A percentile compares a stretch with the other conserved stretches of the same genome.
These are phyloP conservation scores for Conus canariensis DNA, from an alignment of 2,888 invertebrate species.

Conservation along the genomic window DNA sequence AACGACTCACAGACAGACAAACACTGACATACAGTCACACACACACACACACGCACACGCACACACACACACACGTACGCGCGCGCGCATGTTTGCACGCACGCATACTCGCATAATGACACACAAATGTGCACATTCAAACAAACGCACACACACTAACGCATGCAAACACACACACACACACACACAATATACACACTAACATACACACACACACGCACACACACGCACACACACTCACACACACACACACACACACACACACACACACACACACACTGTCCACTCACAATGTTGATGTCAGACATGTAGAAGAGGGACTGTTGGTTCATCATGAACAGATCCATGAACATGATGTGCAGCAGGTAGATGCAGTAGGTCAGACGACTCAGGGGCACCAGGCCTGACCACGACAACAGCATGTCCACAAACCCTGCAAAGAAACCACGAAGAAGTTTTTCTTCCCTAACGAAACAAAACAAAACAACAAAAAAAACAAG, in stretches of 20 bases:
- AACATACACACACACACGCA: too few species aligned
- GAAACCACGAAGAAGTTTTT: too few species aligned
- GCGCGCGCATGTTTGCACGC: not conserved
- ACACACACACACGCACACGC: not conserved
- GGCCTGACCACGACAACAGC: slow-evolving; percentile 88
- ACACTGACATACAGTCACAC: not conserved
- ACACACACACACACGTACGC: slow-evolving; percentile 3
- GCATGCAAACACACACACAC: too few species aligned
- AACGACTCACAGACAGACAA: not conserved
- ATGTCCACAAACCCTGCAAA: slow-evolving; percentile 85
- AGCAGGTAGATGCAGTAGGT: slow-evolving; percentile 94
- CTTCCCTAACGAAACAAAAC: too few species aligned
- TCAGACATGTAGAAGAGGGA: slow-evolving; percentile 31
- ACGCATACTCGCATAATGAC: not conserved
- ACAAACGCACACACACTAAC: too few species aligned
- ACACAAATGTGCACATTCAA: too few species aligned
- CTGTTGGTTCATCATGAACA: slow-evolving; percentile 34
- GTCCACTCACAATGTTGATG: slow-evolving; percentile 17
- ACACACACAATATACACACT: too few species aligned
- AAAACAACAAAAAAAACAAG: too few species aligned
- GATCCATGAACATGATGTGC: slow-evolving; percentile 58
- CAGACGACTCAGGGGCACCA: slow-evolving; percentile 92
- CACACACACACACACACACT: not conserved
- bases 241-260: not conserved
- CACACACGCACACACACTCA: not conserved